Percentiles rank a stretch among this genome's conserved stretches.
Conservation (phyloP, 2,113 vertebrate species). For the Emydura subglobosa region DNA sequence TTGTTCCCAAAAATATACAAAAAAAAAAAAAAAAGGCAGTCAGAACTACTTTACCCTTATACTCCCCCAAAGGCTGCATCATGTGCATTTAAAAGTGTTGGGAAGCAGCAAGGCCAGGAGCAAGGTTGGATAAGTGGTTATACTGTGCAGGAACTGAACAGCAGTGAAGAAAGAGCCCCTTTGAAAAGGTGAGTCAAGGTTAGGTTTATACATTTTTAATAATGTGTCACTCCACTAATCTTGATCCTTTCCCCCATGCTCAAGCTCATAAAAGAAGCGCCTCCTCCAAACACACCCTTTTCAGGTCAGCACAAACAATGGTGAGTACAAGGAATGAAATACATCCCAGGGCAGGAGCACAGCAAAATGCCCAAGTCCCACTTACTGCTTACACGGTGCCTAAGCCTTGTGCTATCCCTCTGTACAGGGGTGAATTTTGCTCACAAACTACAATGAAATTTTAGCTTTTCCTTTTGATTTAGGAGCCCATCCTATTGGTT, state of each 20-base stretch:
- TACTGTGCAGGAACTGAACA: fast-evolving
- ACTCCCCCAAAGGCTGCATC: neutral
- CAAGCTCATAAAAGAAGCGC: neutral
- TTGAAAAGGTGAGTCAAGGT: neutral
- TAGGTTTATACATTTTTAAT: neutral
- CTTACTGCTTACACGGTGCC: neutral
- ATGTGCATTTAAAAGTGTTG: neutral
- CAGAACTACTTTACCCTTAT: neutral
- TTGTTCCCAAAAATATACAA: too few species aligned
- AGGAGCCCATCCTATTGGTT: neutral
- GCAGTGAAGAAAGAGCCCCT: neutral
- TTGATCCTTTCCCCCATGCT: neutral
- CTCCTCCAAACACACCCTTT: neutral
- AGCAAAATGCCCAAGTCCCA: neutral
- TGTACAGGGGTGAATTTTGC: neutral
- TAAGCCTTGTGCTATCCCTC: neutral
- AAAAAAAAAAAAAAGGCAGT: neutral
- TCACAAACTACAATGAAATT: neutral
- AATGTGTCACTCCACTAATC: neutral
- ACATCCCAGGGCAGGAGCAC: fast-evolving
- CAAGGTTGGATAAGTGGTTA: neutral
- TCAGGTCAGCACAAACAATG: too few species aligned
- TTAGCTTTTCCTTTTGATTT: neutral
- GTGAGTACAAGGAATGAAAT: neutral
- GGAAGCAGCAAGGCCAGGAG: neutral